Evolutionary conservation across 1,140 invertebrate species (phyloP), one percentile per base, ranked within the genome.

Genomic region (Drosophila azteca): DNA sequence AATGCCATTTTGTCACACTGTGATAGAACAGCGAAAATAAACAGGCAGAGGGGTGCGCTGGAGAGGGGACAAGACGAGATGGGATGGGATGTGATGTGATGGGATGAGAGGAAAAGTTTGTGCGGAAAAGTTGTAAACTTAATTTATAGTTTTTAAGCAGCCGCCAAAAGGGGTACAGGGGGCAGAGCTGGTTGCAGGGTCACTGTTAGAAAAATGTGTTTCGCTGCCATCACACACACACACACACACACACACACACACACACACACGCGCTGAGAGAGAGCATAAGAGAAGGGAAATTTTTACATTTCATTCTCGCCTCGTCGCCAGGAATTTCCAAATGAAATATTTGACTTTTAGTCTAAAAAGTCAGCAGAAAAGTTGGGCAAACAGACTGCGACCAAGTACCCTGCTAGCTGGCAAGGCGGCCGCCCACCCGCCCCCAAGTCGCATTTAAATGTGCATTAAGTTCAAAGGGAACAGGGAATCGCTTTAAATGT

Each of bases 131-230:
- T 85, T 87, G 82, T 87, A 85, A 85, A 85, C 82, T 85, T 85
- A 85, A 85, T 85, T 85, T 85, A 85, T 85, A 85, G 82, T 85
- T 85, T 87, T 85, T 82, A 87, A 85, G 82, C 82, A 85, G 82
- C 82, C 82, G 66, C 66, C 66, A 65, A 55, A 55, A 17, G 17
- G 50, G 46, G 58, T 61, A 35, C 43, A 3, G 20, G 9, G n/a
- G 13, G 15, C 24, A 26, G 24, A 6, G 45, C 24, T 26, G 35
- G 44, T n/a, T 7, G 39, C 6, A 3, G 45, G 22, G 17, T 39
- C 22, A 20, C 39, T 53, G 81, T 58, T 68, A 65, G 77, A 84
- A 85, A 84, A 84, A 85, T 74, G 72, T 71, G 58, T 70, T 77
- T 75, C 65, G 55, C 72, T 66, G 67, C 73, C 76, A 76, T 74